phyloP scores from a whole-genome alignment of 2,113 vertebrate genomes.

The Microtus oregoni region DNA sequence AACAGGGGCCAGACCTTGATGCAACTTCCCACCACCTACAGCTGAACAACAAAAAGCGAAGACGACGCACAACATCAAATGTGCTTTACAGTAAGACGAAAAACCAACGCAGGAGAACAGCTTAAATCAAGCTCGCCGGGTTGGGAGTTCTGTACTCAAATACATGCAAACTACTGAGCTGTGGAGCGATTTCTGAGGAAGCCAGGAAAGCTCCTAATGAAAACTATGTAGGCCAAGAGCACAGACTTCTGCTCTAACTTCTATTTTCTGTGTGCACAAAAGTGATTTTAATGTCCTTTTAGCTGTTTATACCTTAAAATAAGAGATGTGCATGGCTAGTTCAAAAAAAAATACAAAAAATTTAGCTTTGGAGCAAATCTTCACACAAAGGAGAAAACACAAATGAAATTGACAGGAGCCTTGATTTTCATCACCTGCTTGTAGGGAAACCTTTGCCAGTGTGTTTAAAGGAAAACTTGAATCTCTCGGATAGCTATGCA shows the following conservation, averaged over 20 bases:
- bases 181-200: slow-evolving; percentile 19
- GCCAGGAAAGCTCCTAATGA: background rate
- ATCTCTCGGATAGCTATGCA: background rate
- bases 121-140: slow-evolving; percentile 37
- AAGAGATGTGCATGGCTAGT: background rate
- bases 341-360: slow-evolving; percentile 20
- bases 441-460: background rate
- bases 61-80: background rate
- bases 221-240: background rate
- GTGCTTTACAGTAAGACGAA: background rate
- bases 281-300: background rate
- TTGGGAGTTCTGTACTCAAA: slow-evolving; percentile 2
- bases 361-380: background rate
- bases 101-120: background rate
- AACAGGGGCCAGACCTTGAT: background rate
- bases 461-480: slow-evolving; percentile 3
- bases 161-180: slow-evolving; percentile 22
- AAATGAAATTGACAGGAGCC: background rate
- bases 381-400: background rate
- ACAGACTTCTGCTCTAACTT: background rate
- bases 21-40: background rate
- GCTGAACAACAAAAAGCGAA: background rate
- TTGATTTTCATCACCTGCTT: background rate
- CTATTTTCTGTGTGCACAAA: background rate
- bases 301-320: slow-evolving; percentile 34